Evolutionary conservation across 2,888 invertebrate species (phyloP).

Genomic region (Platycheirus albimanus): DNA sequence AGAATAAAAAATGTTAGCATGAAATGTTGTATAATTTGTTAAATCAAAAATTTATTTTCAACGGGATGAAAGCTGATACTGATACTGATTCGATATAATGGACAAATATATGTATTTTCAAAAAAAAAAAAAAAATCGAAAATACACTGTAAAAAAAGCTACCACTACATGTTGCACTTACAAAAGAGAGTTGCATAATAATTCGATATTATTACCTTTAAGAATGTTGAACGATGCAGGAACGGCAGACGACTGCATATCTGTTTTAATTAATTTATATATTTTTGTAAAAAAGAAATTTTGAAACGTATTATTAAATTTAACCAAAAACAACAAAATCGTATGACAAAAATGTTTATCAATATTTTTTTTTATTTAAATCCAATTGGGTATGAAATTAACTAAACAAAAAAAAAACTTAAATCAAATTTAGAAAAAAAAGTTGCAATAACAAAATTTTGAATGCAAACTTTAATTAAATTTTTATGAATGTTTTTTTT

Average conservation of each 20-base stretch:
- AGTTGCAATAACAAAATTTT: conserved; percentile 27
- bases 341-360: conserved; percentile 43
- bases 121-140: background rate
- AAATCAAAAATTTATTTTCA: conserved; percentile 20
- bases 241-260: conserved; percentile 89
- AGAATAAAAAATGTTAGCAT: conserved; percentile 26
- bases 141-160: conserved; percentile 18
- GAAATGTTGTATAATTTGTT: conserved; percentile 28
- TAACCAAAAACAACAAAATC: conserved; percentile 43
- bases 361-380: conserved; percentile 52
- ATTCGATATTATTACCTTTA: conserved; percentile 87
- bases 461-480: conserved; percentile 39
- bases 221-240: conserved; percentile 93
- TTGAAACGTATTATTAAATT: conserved; percentile 66
- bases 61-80: conserved; percentile 34
- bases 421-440: conserved; percentile 41
- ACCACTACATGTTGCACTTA: conserved; percentile 58
- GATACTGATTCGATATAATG: background rate
- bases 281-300: conserved; percentile 68
- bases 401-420: conserved; percentile 38
- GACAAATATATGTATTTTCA: conserved; percentile 3
- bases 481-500: conserved; percentile 23
- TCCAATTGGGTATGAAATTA: conserved; percentile 51
- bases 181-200: conserved; percentile 44
- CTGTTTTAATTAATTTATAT: conserved; percentile 75